Conservation (phyloP, 2,888 invertebrate genomes). For the Anthoptus insignis region DNA sequence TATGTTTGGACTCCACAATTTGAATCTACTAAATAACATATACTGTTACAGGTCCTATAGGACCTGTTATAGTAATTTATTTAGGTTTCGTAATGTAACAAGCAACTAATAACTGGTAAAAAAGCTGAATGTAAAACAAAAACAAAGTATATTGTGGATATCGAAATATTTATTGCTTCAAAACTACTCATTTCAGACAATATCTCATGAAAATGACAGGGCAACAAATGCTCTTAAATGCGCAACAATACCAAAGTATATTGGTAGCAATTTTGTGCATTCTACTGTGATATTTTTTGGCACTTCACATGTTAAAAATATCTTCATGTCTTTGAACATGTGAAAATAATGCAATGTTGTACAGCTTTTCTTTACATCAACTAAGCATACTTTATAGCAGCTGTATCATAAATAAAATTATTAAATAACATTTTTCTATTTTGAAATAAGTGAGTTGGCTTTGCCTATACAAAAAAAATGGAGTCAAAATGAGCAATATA, state of each 20-base stretch:
- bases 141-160: slow-evolving; percentile 18
- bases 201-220: slow-evolving; percentile 19
- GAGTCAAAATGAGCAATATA: slow-evolving; percentile 41
- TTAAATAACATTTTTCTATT: slow-evolving; percentile 39
- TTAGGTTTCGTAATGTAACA: too few species aligned
- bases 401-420: slow-evolving; percentile 10
- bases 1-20: too few species aligned
- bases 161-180: slow-evolving; percentile 28
- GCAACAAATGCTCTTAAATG: slow-evolving; percentile 37
- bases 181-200: slow-evolving; percentile 26
- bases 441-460: neutral
- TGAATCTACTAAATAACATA: too few species aligned
- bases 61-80: too few species aligned
- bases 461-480: neutral
- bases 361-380: slow-evolving; percentile 37
- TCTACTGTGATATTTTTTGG: slow-evolving; percentile 21
- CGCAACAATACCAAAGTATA: slow-evolving; percentile 23
- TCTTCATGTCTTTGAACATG: slow-evolving; percentile 9
- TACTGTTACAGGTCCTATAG: too few species aligned
- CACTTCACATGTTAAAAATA: slow-evolving; percentile 25
- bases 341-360: slow-evolving; percentile 22
- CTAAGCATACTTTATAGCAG: slow-evolving; percentile 20
- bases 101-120: too few species aligned
- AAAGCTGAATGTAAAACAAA: neutral
- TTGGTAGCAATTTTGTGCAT: slow-evolving; percentile 26